A percentile compares a stretch with the other conserved stretches of the same genome.
phyloP scores from a whole-genome alignment of 2,797 vertebrate genomes.

The Fratercula arctica region DNA sequence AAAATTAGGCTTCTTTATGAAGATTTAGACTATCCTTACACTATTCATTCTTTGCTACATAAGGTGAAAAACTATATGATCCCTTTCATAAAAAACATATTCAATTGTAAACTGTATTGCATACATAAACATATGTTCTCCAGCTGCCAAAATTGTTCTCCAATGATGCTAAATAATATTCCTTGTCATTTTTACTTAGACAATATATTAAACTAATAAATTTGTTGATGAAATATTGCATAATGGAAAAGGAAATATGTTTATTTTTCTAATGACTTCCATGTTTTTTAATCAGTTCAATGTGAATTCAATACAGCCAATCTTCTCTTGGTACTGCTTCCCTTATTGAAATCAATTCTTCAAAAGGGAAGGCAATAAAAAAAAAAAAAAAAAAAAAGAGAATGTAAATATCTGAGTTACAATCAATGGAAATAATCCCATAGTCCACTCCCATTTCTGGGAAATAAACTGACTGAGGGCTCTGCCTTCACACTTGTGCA shows the following conservation, averaged over 20 bases:
- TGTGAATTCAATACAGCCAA: constrained; percentile 74
- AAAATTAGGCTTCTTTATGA: neutral
- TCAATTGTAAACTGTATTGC: constrained; percentile 4
- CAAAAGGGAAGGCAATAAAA: constrained; percentile 64
- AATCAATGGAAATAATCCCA: constrained; percentile 66
- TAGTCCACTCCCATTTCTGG: neutral
- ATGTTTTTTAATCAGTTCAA: constrained; percentile 73
- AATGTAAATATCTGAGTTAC: constrained; percentile 64
- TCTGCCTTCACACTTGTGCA: neutral
- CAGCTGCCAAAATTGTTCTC: constrained; percentile 40
- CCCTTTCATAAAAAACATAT: neutral
- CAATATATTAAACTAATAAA: constrained; percentile 72
- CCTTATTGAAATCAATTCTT: constrained; percentile 76
- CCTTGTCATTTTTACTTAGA: constrained; percentile 46
- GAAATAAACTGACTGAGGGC: neutral
- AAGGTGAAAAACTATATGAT: neutral
- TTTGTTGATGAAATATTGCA: constrained; percentile 57
- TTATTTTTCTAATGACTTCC: constrained; percentile 73
- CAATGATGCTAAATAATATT: constrained; percentile 66
- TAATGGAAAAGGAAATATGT: constrained; percentile 69
- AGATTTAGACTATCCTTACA: neutral
- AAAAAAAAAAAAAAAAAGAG: neutral
- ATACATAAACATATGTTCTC: constrained; percentile 22
- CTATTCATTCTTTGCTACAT: neutral
- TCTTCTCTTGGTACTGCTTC: constrained; percentile 69